Evolutionary conservation across 2,113 vertebrate genomes (phyloP).

Genomic region (Alouatta palliata): DNA sequence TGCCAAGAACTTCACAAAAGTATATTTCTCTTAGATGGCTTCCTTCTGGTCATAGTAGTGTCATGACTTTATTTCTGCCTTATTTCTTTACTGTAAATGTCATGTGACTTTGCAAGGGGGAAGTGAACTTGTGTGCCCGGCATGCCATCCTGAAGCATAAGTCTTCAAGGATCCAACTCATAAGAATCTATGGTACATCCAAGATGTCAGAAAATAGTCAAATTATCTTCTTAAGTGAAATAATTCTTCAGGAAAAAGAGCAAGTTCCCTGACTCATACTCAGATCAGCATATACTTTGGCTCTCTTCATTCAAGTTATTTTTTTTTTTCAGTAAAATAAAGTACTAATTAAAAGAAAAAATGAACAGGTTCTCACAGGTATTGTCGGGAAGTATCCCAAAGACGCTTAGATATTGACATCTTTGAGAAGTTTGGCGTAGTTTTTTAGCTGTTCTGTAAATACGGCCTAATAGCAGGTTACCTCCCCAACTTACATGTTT

Average conservation of each 20-base stretch:
- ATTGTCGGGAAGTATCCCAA: not conserved
- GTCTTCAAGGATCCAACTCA: not conserved
- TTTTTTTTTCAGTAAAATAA: not conserved
- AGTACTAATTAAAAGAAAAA: not conserved
- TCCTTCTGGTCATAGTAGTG: not conserved
- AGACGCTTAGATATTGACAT: not conserved
- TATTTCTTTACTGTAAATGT: not conserved
- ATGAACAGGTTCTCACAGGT: not conserved
- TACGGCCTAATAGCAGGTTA: not conserved
- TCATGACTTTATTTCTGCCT: not conserved
- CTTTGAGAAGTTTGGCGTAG: not conserved
- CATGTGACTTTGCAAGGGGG: not conserved
- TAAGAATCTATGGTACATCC: not conserved
- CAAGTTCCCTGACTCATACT: not conserved
- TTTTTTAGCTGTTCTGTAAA: not conserved
- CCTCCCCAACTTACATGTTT: not conserved
- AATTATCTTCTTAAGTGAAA: not conserved
- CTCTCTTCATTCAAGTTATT: not conserved
- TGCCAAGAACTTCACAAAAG: not conserved
- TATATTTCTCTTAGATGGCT: not conserved
- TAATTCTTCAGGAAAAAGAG: constrained; percentile 3
- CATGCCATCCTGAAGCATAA: not conserved
- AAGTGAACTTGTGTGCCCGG: not conserved
- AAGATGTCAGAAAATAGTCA: not conserved
- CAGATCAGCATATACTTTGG: not conserved